phyloP scores from a whole-genome alignment of 2,113 vertebrate genomes.

The Daphoenositta chrysoptera region DNA sequence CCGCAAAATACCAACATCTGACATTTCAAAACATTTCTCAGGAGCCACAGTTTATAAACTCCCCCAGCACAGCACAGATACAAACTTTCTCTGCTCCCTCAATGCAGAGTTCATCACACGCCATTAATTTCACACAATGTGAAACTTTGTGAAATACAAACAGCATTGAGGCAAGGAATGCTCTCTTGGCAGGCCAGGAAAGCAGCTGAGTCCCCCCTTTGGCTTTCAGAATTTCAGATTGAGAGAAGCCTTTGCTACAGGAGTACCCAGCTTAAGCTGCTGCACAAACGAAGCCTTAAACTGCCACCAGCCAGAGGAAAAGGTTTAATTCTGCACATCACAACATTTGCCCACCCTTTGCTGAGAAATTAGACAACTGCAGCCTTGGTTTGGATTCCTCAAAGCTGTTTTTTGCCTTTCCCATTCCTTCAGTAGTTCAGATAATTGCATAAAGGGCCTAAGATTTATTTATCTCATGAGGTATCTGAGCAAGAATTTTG shows the following conservation, averaged over 20 bases:
- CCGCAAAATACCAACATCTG: neutral
- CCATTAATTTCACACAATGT: conserved; percentile 34
- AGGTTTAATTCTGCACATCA: neutral
- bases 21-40: conserved; percentile 18
- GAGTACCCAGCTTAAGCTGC: neutral
- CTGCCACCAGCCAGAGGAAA: neutral
- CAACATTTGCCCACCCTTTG: neutral
- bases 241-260: neutral
- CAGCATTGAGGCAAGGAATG: conserved; percentile 7
- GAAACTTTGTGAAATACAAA: neutral
- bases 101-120: conserved; percentile 12
- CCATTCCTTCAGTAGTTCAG: neutral
- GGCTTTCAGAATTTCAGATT: neutral
- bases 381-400: neutral
- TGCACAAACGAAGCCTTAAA: neutral
- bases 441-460: neutral
- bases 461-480: neutral
- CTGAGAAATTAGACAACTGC: neutral
- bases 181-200: conserved; percentile 12
- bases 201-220: neutral
- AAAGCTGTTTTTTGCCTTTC: neutral
- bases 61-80: neutral
- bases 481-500: neutral
- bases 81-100: conserved; percentile 14
- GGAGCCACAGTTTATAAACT: neutral